Evolutionary conservation across 2,888 invertebrate species (phyloP), one percentile per base, ranked within the genome.

Genomic region (Patella ulyssiponensis): DNA sequence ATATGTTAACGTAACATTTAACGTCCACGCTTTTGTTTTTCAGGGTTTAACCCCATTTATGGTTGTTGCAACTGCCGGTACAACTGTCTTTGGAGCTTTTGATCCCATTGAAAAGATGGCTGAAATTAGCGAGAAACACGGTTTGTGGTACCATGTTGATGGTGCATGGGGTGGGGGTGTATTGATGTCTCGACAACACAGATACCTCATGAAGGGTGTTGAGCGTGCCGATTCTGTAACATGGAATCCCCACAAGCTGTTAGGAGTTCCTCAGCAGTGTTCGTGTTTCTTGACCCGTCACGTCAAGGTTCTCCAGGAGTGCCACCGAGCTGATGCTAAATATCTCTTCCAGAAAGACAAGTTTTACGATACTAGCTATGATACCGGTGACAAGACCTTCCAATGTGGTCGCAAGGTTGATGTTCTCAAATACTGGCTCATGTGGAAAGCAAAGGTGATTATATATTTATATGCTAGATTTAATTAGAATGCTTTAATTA

Each of bases 301-400:
- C 91, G 93, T 99, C 98, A 98, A 98, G 70, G 94, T 98, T 76
- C 93, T 99, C 83, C 95, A 96, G 92, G 95, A 96, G 91, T 96
- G 96, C 91, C 98, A 97, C 92, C 96, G 97, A 91, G 97, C 99
- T 97, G 96, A 96, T 0, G 99, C 99, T 1, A 98, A 98, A 92
- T 99, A 99, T 92, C 94, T 99, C 84, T 99, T 99, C 94, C 99
- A 99, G 96, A 97, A 97, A 85, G 99, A 99, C 93, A 99, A 99
- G 93, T 95, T 98, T 86, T 99, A 99, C 91, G 99, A 99, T 92
- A 95, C 97, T 11, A 94, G 95, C 83, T 99, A 95, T 92, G 99
- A 99, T 93, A 99, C 99, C 2, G 99, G 99, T 0, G 99, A 99
- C 93, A 99, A 99, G 93, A 98, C 99, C 64, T 98, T 99, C 91